Base-by-base conservation (phyloP, 2,888 invertebrate genomes). In the Acanthopleura granulata region DNA sequence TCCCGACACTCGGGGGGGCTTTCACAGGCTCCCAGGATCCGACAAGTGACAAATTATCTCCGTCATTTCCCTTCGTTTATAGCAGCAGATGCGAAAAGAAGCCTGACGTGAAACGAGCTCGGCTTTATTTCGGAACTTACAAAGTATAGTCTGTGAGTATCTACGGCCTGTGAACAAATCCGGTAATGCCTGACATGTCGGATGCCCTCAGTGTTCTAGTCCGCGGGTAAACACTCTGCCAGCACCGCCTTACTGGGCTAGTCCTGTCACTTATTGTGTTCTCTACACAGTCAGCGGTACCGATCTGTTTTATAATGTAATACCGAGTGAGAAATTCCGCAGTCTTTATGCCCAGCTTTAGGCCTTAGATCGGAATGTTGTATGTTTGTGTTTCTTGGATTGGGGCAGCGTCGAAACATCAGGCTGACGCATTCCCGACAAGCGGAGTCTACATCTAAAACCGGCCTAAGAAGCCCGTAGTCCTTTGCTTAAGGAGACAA, bases 91-190 rank as follows among this genome's bases (percentile, higher is more conserved):
- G 57, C 57, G 57, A 57, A 57, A 40, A 40, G 40, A 40, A 40
- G 40, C 40, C 40, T 40, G 40, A 40, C 9, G 40, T 40, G 40
- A 40, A 40, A 40, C 22, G 57, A 57, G 22, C n/a, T 22, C 18
- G 57, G 57, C 18, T 66, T 66, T 66, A 66, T 66, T 66, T 66
- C 66, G 66, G 66, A 66, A 66, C 66, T 66, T 66, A 66, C 66
- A 66, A 66, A 66, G 66, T 66, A 66, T 66, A 66, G 18, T 66
- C 29, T 27, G 16, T 27, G 16, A 25, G 29, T 27, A 15, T 66
- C 66, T 27, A 6, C 25, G 66, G 66, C 66, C 29, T 27, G 66
- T 27, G 15, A 16, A 27, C 66, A 66, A 66, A 66, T 27, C 22
- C 66, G 16, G 22, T 66, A 27, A 66, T 66, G 16, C 66, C 25